phyloP scores from a whole-genome alignment of 2,888 invertebrate species.

The Xanthorhoe designata region DNA sequence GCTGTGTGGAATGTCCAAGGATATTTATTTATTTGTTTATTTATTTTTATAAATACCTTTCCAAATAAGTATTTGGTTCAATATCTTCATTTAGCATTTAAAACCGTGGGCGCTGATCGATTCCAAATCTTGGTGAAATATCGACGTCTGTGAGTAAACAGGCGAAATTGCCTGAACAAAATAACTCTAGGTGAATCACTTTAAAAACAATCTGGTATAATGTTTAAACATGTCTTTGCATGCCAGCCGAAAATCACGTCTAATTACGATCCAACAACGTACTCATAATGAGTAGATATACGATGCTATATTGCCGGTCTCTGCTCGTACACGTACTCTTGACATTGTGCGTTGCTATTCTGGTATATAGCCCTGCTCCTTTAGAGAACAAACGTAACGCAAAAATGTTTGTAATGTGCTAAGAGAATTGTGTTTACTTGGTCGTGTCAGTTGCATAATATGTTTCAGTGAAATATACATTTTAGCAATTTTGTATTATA shows the following conservation, averaged over 20 bases:
- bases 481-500: background rate
- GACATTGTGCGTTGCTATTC: conserved; percentile 73
- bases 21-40: too few species aligned
- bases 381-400: conserved; percentile 43
- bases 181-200: conserved; percentile 42
- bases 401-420: background rate
- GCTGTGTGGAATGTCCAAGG: too few species aligned
- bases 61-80: background rate
- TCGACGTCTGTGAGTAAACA: conserved; percentile 50
- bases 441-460: background rate
- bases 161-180: conserved; percentile 53
- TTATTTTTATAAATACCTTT: too few species aligned
- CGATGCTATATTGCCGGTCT: conserved; percentile 42
- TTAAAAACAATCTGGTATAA: conserved; percentile 56
- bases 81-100: conserved; percentile 4
- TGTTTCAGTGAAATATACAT: background rate
- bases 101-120: conserved; percentile 32
- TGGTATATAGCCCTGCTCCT: conserved; percentile 15
- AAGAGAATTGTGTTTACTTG: background rate
- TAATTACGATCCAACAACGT: conserved; percentile 56
- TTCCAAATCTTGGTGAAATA: conserved; percentile 27
- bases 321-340: conserved; percentile 64
- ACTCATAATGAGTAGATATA: conserved; percentile 41
- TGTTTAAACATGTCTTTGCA: conserved; percentile 58
- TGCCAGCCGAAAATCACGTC: conserved; percentile 43